Base-by-base conservation (phyloP, 2,113 vertebrate species). In the Embiotoca jacksoni region DNA sequence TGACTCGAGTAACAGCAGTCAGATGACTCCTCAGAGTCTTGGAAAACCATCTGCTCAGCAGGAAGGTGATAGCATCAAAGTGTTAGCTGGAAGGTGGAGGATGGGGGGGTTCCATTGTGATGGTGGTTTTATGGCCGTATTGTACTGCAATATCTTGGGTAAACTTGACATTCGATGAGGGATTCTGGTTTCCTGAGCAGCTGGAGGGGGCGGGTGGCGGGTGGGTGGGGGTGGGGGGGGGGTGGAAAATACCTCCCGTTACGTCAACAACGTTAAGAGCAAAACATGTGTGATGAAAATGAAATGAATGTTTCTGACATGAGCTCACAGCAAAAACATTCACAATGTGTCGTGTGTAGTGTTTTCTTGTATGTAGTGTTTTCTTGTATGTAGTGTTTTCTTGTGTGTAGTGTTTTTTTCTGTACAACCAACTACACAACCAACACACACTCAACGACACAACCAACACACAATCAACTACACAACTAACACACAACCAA, bases 21-120 rank as follows among this genome's bases (percentile, higher is more conserved):
- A 81, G 74, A 89, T 76, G 80, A 89, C 69, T 75, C 75, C 60
- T 75, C n/a, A 49, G 58, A 75, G 78, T 78, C 59, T 68, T 88
- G 80, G 84, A 92, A 90, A 90, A 82, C 61, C 81, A 90, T 90
- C 83, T 90, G 81, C 74, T 67, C 46, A 56, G 63, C 81, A 92
- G 88, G 90, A 91, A 90, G 84, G 74, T 78, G 86, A 87, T 85
- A 79, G 80, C 75, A 86, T 90, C 86, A 81, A 85, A 78, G 70
- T 80, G 52, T 66, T 71, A 70, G 67, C 63, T 72, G 61, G 78
- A 73, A 70, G 31, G 68, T 72, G 37, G 60, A 82, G 58, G 87
- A 90, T 93, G 89, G 91, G 44, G 80, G 86, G 55, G 71, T 15
- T 66, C 69, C 57, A 11, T 49, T 39, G 37, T 56, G 78, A 75